Evolutionary conservation across 2,113 vertebrate genomes (phyloP).

Genomic region (Mastomys natalensis): DNA sequence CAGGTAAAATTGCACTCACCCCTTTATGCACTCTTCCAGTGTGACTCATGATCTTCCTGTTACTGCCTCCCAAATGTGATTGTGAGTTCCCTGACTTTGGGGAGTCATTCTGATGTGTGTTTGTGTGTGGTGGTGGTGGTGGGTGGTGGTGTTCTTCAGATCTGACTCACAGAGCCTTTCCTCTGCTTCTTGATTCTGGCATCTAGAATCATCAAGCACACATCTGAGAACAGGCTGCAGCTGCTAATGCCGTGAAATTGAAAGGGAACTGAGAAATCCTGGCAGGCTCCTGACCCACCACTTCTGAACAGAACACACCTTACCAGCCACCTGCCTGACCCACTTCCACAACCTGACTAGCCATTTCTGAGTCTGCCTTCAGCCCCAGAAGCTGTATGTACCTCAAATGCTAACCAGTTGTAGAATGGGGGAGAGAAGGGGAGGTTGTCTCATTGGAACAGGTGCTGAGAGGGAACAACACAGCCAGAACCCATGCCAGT

Average conservation of each 20-base stretch:
- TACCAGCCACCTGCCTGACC: background rate
- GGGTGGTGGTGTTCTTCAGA: background rate
- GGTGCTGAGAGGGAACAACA: background rate
- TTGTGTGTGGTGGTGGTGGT: background rate
- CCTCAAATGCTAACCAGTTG: background rate
- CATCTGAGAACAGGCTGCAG: background rate
- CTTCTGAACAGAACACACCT: background rate
- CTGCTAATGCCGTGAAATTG: background rate
- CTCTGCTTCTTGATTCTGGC: background rate
- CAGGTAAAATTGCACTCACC: background rate
- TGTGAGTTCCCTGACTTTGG: background rate
- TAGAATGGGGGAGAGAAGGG: background rate
- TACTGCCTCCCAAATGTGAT: background rate
- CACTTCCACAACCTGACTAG: background rate
- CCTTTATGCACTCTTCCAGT: background rate
- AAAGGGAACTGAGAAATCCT: background rate
- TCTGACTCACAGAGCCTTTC: background rate
- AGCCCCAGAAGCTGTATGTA: background rate
- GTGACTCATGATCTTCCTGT: fast-evolving
- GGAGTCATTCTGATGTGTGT: background rate
- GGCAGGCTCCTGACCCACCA: background rate
- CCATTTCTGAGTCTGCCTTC: background rate
- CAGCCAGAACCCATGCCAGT: background rate
- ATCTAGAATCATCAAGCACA: background rate
- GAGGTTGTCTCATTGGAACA: background rate